Conservation (phyloP, 2,113 vertebrate genomes). For the Gulo gulo region DNA sequence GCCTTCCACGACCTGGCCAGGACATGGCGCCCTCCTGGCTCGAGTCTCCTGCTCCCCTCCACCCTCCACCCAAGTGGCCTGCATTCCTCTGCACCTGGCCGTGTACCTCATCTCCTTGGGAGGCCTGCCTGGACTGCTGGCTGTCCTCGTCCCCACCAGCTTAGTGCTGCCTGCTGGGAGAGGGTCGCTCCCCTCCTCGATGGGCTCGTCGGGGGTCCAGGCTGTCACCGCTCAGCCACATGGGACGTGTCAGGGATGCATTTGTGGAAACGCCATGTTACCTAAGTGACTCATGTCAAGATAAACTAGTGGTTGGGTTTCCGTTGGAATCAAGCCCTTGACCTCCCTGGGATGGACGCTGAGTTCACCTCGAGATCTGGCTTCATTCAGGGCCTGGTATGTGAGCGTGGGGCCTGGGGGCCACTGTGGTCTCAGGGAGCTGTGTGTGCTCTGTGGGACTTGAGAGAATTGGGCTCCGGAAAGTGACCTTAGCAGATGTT, state of each 20-base stretch:
- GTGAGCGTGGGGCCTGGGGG: neutral
- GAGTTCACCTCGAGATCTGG: neutral
- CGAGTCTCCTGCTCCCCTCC: neutral
- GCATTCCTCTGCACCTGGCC: neutral
- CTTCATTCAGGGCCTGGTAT: neutral
- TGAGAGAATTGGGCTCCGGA: neutral
- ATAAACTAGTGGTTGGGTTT: neutral
- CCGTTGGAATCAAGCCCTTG: neutral
- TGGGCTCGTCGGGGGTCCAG: neutral
- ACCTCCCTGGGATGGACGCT: neutral
- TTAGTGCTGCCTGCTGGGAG: neutral
- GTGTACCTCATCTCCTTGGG: neutral
- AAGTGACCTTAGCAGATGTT: neutral
- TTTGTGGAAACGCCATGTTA: fast-evolving
- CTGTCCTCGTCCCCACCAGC: neutral
- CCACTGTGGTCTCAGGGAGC: neutral
- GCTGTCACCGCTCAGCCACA: neutral
- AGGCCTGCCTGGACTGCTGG: neutral
- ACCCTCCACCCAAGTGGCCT: neutral
- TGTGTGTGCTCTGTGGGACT: neutral
- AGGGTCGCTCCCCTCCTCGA: fast-evolving
- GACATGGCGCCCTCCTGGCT: neutral
- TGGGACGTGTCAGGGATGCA: fast-evolving
- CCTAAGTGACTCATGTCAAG: fast-evolving
- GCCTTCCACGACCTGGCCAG: neutral